Conservation (phyloP, 2,797 vertebrate genomes). For the Amphiprion clarkii region DNA sequence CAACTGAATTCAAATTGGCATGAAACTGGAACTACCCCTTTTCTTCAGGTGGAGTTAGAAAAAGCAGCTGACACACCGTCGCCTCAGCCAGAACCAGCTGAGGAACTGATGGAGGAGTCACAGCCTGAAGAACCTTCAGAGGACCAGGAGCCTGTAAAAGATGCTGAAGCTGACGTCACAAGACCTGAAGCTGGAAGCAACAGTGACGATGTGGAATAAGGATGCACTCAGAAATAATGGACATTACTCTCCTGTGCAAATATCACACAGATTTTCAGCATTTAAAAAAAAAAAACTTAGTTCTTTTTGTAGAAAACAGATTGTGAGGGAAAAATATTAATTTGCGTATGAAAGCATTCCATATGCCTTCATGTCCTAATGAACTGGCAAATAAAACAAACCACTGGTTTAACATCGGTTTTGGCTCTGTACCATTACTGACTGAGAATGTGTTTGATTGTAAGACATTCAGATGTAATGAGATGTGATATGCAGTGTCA, state of each 20-base stretch:
- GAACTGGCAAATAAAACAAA: constrained; percentile 60
- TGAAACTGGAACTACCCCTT: neutral
- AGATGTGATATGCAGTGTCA: too few relatives aligned
- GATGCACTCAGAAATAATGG: constrained; percentile 12
- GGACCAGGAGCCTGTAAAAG: constrained; percentile 30
- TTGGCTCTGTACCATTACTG: neutral
- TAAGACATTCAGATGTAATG: too few relatives aligned
- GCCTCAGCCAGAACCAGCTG: constrained; percentile 50
- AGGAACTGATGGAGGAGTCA: constrained; percentile 71
- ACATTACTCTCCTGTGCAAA: constrained; percentile 35
- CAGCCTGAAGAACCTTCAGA: constrained; percentile 50
- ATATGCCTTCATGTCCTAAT: constrained; percentile 13
- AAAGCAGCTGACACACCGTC: constrained; percentile 34
- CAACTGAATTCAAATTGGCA: neutral
- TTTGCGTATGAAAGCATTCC: constrained; percentile 25
- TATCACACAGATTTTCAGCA: neutral
- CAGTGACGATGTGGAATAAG: constrained; percentile 60
- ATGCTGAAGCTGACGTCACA: constrained; percentile 19
- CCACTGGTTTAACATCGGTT: neutral
- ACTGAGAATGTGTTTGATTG: neutral
- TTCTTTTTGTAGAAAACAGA: constrained; percentile 51
- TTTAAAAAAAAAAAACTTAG: neutral
- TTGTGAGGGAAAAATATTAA: constrained; percentile 11
- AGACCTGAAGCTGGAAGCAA: constrained; percentile 37
- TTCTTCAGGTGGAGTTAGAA: constrained; percentile 55